Conservation (phyloP, 1,140 invertebrate genomes). For the Dinoponera quadriceps region DNA sequence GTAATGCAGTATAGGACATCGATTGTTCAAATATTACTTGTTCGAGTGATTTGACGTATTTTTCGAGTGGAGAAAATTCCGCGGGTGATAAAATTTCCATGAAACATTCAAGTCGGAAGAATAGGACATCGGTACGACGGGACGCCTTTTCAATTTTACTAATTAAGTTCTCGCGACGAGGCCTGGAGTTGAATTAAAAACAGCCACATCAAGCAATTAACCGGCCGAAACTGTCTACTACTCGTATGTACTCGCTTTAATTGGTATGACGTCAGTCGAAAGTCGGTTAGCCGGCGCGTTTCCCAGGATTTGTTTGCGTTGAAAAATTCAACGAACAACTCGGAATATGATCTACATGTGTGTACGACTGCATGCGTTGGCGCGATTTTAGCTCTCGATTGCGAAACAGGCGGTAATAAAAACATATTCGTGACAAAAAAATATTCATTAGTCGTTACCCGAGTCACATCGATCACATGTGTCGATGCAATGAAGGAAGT, state of each 20-base stretch:
- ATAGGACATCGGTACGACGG: neutral
- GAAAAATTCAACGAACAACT: slow-evolving; percentile 2
- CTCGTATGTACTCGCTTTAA: slow-evolving; percentile 67
- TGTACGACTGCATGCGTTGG: neutral
- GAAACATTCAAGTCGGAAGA: neutral
- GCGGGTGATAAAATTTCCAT: neutral
- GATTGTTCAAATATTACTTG: no score
- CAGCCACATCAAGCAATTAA: slow-evolving; percentile 65
- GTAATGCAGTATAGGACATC: neutral
- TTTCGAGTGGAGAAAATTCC: neutral
- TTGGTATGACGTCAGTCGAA: slow-evolving; percentile 71
- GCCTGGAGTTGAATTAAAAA: slow-evolving; percentile 64
- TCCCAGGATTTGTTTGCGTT: slow-evolving; percentile 69
- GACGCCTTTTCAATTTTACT: slow-evolving; percentile 60
- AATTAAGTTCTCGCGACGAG: slow-evolving; percentile 54
- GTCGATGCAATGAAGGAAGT: no score
- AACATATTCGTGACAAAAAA: neutral
- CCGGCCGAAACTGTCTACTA: slow-evolving; percentile 3
- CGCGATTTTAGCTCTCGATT: neutral
- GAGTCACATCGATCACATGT: no score
- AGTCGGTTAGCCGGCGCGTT: slow-evolving; percentile 35
- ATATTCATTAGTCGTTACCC: neutral
- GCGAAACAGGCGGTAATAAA: neutral
- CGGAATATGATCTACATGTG: neutral
- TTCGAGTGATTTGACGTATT: neutral